phyloP scores from a whole-genome alignment of 2,113 vertebrate genomes.

The Lynx canadensis region DNA sequence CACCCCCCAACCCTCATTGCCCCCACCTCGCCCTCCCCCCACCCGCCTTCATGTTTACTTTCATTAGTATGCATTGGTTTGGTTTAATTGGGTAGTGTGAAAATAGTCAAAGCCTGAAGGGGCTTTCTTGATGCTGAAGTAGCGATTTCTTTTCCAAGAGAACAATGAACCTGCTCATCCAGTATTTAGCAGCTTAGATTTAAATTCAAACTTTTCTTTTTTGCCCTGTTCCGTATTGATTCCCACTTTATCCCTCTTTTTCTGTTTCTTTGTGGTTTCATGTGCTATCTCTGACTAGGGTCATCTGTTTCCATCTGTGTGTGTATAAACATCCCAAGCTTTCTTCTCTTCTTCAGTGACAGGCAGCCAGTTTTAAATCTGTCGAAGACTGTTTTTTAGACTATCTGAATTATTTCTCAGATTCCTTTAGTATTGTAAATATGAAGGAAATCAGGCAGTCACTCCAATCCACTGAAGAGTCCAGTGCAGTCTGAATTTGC shows the following conservation, averaged over 20 bases:
- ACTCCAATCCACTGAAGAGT: neutral
- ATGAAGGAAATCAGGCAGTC: neutral
- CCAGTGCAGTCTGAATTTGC: neutral
- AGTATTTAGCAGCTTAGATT: slow-evolving; percentile 72
- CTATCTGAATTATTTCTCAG: neutral
- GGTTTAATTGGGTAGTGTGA: slow-evolving; percentile 58
- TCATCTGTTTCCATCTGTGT: slow-evolving; percentile 77
- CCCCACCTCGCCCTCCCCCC: rapidly evolving
- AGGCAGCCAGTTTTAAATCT: neutral
- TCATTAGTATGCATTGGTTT: slow-evolving; percentile 71
- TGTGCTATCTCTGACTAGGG: slow-evolving; percentile 67
- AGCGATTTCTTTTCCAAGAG: slow-evolving; percentile 76
- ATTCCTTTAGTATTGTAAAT: neutral
- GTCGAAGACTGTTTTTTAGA: neutral
- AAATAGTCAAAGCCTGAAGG: slow-evolving; percentile 62
- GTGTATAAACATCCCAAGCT: slow-evolving; percentile 67
- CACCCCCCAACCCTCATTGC: rapidly evolving
- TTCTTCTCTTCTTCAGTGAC: slow-evolving; percentile 13
- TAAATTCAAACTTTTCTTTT: slow-evolving; percentile 76
- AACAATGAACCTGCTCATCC: slow-evolving; percentile 73
- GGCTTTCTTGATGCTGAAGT: slow-evolving; percentile 74
- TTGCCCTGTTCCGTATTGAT: slow-evolving; percentile 58
- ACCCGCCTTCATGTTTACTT: slow-evolving; percentile 49
- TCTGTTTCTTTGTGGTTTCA: slow-evolving; percentile 77
- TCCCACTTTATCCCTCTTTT: slow-evolving; percentile 75